Evolutionary conservation across 2,888 invertebrate genomes (phyloP), one percentile per base, ranked within the genome.

Genomic region (Tachystola acroxantha): DNA sequence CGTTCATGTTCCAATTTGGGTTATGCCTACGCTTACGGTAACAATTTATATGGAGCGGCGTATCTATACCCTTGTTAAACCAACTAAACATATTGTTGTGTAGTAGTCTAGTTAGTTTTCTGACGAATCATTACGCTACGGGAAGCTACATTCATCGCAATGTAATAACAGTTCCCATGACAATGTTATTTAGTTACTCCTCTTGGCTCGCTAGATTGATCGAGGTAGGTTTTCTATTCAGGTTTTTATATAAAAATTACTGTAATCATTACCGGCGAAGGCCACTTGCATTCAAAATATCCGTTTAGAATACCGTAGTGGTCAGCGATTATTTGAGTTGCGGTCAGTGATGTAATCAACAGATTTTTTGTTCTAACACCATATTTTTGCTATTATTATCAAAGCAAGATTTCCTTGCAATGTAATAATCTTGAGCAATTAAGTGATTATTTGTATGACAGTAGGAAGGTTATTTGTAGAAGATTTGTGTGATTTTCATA

Each of bases 261-360:
- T 12, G 34, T 30, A 38, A 38, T 38, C 29, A 39, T 26, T 37
- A 26, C 20, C 9, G 36, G 32, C 35, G 40, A 48, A 52, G 50
- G 55, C 40, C 46, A 34, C 31, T 22, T 37, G 25, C 27, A 37
- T 32, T 42, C 28, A 34, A 49, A 35, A 50, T 42, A 53, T 50
- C 53, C 50, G 52, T 53, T 49, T 52, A 39, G 33, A 47, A 40
- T 51, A 53, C 52, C 48, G 50, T 50, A 50, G 43, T 33, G 35
- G 38, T 41, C 34, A 10, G 34, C 25, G 12, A n/a, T 33, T 14
- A 27, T n/a, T 32, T 33, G 25, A 36, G 36, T 43, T 42, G 37
- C 39, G 50, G 39, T 40, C 38, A 31, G 40, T 53, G 50, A 53
- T 45, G 53, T 50, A 50, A 54, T 42, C 44, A 31, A 24, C 11